These are phyloP conservation scores for Drosophila triauraria DNA, from an alignment of 1,140 invertebrate species.

Conservation along the genomic window DNA sequence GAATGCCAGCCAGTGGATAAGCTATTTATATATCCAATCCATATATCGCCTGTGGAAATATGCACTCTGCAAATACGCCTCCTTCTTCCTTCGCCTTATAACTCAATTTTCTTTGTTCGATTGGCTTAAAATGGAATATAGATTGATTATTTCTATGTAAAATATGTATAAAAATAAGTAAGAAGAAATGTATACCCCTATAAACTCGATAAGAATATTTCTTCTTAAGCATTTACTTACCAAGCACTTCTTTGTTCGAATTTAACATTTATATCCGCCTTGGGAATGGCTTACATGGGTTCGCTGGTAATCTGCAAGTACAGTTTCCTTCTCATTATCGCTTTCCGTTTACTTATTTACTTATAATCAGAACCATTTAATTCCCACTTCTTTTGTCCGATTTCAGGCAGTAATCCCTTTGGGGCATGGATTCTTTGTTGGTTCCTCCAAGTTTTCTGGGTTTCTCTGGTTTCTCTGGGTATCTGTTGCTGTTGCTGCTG, in stretches of 20 bases:
- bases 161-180: background rate
- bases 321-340: slow-evolving; percentile 19
- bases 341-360: background rate
- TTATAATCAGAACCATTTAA: slow-evolving; percentile 3
- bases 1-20: slow-evolving; percentile 28
- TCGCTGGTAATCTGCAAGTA: background rate
- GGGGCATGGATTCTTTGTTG: slow-evolving; percentile 25
- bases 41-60: slow-evolving; percentile 11
- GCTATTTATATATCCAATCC: slow-evolving; percentile 27
- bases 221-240: background rate
- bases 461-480: slow-evolving; percentile 24
- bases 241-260: background rate
- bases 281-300: background rate
- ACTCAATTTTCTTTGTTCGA: slow-evolving; percentile 18
- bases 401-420: slow-evolving; percentile 15
- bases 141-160: background rate
- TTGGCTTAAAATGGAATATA: background rate
- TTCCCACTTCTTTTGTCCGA: slow-evolving; percentile 22
- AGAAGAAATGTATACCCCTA: background rate
- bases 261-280: background rate
- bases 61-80: slow-evolving; percentile 2
- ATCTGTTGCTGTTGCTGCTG: slow-evolving; percentile 44
- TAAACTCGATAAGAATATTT: background rate
- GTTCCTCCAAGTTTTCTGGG: slow-evolving; percentile 5
- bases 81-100: background rate